phyloP scores from a whole-genome alignment of 92 coral and sea anemone genomes.

The Palythoa grandiflora region DNA sequence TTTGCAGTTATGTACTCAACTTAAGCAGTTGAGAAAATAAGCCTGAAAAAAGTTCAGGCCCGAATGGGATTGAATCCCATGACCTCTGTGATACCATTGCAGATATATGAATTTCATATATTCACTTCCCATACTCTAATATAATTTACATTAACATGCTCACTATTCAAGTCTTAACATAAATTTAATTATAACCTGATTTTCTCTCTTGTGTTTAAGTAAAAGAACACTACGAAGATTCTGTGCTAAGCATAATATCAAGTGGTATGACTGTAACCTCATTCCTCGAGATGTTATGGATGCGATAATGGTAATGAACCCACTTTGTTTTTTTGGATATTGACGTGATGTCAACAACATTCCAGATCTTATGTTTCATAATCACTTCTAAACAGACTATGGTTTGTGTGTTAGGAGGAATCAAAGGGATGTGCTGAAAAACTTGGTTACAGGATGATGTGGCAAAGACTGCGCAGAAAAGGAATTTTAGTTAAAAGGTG shows the following conservation, averaged over 20 bases:
- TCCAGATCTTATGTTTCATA: neutral
- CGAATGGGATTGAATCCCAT: constrained; percentile 2
- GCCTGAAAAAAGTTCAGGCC: neutral
- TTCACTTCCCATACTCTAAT: too few species aligned
- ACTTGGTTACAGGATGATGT: constrained; percentile 32
- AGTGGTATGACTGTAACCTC: constrained; percentile 3
- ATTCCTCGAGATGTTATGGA: constrained; percentile 8
- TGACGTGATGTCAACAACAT: constrained; percentile 1
- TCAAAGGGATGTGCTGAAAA: constrained; percentile 37
- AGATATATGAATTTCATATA: neutral
- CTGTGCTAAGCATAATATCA: neutral
- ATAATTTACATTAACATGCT: neutral
- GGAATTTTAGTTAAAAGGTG: constrained; percentile 43
- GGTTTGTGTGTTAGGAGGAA: constrained; percentile 33
- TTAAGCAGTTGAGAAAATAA: constrained; percentile 6
- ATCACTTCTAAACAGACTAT: constrained; percentile 1
- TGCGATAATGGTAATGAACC: constrained; percentile 4
- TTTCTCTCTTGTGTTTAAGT: constrained; percentile 7
- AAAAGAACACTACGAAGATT: constrained; percentile 7
- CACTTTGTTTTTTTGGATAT: constrained; percentile 2
- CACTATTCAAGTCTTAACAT: constrained; percentile 7
- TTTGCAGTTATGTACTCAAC: constrained; percentile 7
- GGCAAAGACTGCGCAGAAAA: constrained; percentile 33
- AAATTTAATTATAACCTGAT: neutral
- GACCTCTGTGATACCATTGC: constrained; percentile 4